Evolutionary conservation across 1,140 invertebrate genomes (phyloP).

Genomic region (Maniola jurtina): DNA sequence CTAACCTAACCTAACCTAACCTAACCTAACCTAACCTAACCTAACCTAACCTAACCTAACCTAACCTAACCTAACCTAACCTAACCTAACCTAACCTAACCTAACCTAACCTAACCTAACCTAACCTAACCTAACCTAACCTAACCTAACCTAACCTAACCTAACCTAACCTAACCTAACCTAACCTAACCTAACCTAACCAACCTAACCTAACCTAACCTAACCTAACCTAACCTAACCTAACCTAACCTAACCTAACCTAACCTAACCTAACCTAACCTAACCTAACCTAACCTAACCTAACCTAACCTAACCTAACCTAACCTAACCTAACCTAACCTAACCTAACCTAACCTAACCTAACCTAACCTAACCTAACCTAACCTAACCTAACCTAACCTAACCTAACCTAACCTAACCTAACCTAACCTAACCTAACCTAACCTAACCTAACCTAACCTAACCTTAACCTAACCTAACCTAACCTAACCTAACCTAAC

Average conservation of each 20-base stretch:
- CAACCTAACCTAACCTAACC: slow-evolving; percentile 33
- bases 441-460: slow-evolving; percentile 32
- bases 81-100: slow-evolving; percentile 14
- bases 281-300: slow-evolving; percentile 29
- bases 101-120: slow-evolving; percentile 15
- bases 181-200: slow-evolving; percentile 33
- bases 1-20: slow-evolving; percentile 27
- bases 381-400: slow-evolving; percentile 21
- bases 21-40: slow-evolving; percentile 26
- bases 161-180: slow-evolving; percentile 31
- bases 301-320: slow-evolving; percentile 27
- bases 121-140: slow-evolving; percentile 23
- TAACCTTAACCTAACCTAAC: no score
- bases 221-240: slow-evolving; percentile 32
- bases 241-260: slow-evolving; percentile 33
- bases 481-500: slow-evolving; percentile 37
- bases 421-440: slow-evolving; percentile 30
- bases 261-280: slow-evolving; percentile 33
- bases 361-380: slow-evolving; percentile 18
- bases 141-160: slow-evolving; percentile 31
- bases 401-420: slow-evolving; percentile 21
- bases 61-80: slow-evolving; percentile 15
- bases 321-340: slow-evolving; percentile 25
- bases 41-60: slow-evolving; percentile 14
- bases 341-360: slow-evolving; percentile 20